Percentiles rank a stretch among this genome's conserved stretches.
Conservation (phyloP, 2,113 vertebrate species). For the Sprattus sprattus region DNA sequence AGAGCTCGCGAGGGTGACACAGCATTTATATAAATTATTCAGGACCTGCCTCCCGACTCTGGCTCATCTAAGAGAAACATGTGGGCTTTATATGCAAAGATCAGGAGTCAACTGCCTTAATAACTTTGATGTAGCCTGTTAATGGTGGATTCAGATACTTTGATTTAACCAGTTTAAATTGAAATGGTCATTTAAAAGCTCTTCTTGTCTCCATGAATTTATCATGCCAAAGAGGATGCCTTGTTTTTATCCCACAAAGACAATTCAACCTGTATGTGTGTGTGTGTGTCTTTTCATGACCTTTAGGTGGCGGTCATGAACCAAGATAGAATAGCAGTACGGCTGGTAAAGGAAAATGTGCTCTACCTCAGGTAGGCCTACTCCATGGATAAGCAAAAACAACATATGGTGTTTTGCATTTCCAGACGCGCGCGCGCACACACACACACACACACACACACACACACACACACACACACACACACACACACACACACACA, state of each 20-base stretch:
- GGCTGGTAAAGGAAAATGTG: background rate
- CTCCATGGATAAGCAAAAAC: background rate
- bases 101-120: background rate
- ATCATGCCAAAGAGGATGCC: background rate
- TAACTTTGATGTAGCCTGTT: background rate
- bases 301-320: background rate
- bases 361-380: background rate
- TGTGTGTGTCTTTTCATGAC: background rate
- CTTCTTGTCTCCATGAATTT: background rate
- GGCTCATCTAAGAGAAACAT: background rate
- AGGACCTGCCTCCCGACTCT: background rate
- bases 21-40: constrained; percentile 11
- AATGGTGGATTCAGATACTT: background rate
- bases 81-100: background rate
- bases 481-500: background rate
- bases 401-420: background rate
- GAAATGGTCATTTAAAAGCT: background rate
- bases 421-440: background rate
- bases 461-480: background rate
- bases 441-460: background rate
- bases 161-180: background rate
- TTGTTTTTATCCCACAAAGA: background rate
- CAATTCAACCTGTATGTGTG: background rate
- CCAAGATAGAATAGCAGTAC: background rate
- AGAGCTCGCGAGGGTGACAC: constrained; percentile 23